Evolutionary conservation across 2,797 vertebrate species (phyloP), one percentile per base, ranked within the genome.

Genomic region (Brotula barbata): DNA sequence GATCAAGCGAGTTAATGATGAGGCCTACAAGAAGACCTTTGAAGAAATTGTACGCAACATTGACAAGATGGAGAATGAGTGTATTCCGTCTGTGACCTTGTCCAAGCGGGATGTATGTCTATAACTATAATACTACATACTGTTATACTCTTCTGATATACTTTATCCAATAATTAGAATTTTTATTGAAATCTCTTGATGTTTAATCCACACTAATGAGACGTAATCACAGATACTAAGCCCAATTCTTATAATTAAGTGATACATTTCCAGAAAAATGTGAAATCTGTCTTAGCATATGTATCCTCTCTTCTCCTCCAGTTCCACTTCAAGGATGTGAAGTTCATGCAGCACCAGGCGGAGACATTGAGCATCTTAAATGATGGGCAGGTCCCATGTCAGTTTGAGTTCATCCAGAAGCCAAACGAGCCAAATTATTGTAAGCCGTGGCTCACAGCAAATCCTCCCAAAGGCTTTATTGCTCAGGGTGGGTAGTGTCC

Each of bases 31-130:
- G 80, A 94, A 92, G 77, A 94, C 89, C 0, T 95, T 98, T 83
- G 97, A 98, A 76, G 94, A 97, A 55, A 97, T 97, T 2, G 94
- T 98, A 15, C 94, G 95, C 17, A 92, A 92, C 34, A 83, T 98
- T 74, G 97, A 99, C 68, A 98, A 97, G 86, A 89, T 95, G 94
- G 97, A 99, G 81, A 99, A 99, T 6, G 97, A 96, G 73, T 96
- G 92, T 71, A 98, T 99, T 82, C 96, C 97, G 13, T 99, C 96
- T 0, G 95, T 96, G 54, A 90, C 91, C 0, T 82, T 98, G 33
- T 95, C 94, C 47, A 87, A 86, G 55, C 85, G 84, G 77, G 96
- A 98, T 93, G 97, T 98, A 89, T 79, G 80, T 17, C 40, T 49
- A 47, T 16, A n/a, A 23, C 36, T 49, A 20, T 15, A 6, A 6